These are phyloP conservation scores for Xanthia icteritia DNA, from an alignment of 2,888 invertebrate genomes.

Conservation along the genomic window DNA sequence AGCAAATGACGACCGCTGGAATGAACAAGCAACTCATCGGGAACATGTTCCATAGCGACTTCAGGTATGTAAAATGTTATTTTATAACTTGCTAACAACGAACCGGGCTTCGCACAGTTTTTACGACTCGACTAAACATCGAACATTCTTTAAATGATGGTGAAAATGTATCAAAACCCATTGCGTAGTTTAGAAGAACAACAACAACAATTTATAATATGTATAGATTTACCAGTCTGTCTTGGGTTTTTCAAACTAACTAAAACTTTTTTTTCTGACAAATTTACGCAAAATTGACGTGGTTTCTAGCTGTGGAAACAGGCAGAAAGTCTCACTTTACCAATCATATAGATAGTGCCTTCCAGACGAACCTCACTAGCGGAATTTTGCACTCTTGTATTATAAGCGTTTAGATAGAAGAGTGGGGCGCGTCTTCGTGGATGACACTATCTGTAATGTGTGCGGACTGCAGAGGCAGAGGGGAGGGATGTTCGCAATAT, in stretches of 20 bases:
- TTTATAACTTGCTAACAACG: neutral
- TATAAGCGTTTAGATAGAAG: too few species aligned
- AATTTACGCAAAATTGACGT: neutral
- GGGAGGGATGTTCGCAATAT: neutral
- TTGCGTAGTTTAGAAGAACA: neutral
- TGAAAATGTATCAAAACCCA: neutral
- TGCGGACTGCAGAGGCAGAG: neutral
- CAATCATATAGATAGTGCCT: neutral
- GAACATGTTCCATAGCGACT: slow-evolving; percentile 98
- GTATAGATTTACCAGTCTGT: too few species aligned
- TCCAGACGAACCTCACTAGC: too few species aligned
- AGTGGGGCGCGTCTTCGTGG: too few species aligned
- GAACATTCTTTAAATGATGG: neutral
- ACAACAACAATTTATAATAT: neutral
- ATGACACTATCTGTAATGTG: too few species aligned
- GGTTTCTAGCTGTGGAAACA: neutral
- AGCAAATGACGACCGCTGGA: slow-evolving; percentile 96
- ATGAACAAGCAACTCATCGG: slow-evolving; percentile 96
- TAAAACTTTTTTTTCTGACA: too few species aligned
- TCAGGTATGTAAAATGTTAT: slow-evolving; percentile 87
- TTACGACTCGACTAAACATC: neutral
- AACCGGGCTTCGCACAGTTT: neutral
- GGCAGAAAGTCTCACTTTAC: neutral
- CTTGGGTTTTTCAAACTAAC: too few species aligned
- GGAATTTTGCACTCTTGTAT: too few species aligned